These are phyloP conservation scores for Melanostigma gelatinosum DNA, from an alignment of 2,113 vertebrate species.

Conservation along the genomic window DNA sequence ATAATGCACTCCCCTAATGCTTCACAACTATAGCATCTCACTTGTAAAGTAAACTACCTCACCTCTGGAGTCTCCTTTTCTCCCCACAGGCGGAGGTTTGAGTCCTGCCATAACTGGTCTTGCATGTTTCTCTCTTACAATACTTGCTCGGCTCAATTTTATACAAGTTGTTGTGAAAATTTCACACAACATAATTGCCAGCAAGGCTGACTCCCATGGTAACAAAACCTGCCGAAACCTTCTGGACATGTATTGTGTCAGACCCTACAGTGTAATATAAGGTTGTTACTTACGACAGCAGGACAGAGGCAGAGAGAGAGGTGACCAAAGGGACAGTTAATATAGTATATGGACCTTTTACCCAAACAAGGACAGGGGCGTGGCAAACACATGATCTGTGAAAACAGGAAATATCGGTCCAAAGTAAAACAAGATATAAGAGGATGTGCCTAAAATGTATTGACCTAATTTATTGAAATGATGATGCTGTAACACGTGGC, in stretches of 20 bases:
- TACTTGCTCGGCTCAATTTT: background rate
- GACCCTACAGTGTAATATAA: background rate
- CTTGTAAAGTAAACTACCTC: background rate
- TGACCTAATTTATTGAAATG: background rate
- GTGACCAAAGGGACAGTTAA: background rate
- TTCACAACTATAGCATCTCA: background rate
- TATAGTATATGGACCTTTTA: background rate
- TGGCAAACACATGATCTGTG: conserved; percentile 1
- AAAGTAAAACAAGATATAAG: background rate
- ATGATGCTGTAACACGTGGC: background rate
- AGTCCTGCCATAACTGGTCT: background rate
- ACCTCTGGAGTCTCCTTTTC: background rate
- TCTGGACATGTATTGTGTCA: background rate
- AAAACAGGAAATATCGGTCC: background rate
- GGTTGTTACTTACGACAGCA: background rate
- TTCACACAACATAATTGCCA: background rate
- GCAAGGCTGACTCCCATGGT: background rate
- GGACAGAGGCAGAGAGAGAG: background rate
- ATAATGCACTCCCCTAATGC: background rate
- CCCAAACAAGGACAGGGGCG: conserved; percentile 2
- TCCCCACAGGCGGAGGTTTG: background rate
- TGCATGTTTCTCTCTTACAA: background rate
- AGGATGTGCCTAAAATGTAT: background rate
- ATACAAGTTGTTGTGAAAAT: background rate
- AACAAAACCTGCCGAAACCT: conserved; percentile 11